Base-by-base conservation (phyloP, 2,113 vertebrate species). In the Bufo gargarizans region DNA sequence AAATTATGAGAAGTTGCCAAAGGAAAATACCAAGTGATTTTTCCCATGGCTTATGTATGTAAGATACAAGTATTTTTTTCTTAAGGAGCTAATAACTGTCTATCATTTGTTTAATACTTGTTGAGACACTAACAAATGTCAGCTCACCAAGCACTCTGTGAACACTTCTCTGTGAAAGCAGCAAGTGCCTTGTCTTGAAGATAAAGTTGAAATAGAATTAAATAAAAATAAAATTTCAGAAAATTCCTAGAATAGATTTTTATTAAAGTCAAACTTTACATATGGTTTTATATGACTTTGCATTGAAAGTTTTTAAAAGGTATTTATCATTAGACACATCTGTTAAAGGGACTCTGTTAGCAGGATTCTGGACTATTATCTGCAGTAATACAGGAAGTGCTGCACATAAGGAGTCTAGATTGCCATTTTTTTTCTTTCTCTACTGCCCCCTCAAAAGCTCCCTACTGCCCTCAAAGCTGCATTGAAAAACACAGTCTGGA, bases 1-100 rank as follows among this genome's bases (percentile, higher is more conserved):
- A 97, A 96, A 97, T 98, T 98, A 98, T 97, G 96, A 97, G 95
- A 95, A 95, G 96, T 96, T 96, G 94, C 94, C 95, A 95, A 92
- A 94, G 94, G 94, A 96, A 97, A 96, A 94, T 93, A 96, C 95
- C 94, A 95, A 96, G 95, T 94, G 92, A 93, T 95, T 96, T 94
- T 96, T 97, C 96, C 96, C 96, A 94, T 91, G 95, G 95, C 92
- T 94, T 94, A 92, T 90, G 89, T 92, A 93, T 92, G 93, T 92
- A 92, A 94, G 94, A 94, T 93, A 94, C 91, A 93, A 94, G 91
- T 93, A 94, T 94, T 94, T 88, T 88, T 93, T 94, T 94, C 94
- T 95, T 91, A 94, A 93, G 92, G 90, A 93, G 94, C 96, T 98
- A 97, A 98, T 96, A 97, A 94, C 94, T 95, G 95, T 96, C 96